Evolutionary conservation across 2,888 invertebrate genomes (phyloP).

Genomic region (Cyaniris semiargus): DNA sequence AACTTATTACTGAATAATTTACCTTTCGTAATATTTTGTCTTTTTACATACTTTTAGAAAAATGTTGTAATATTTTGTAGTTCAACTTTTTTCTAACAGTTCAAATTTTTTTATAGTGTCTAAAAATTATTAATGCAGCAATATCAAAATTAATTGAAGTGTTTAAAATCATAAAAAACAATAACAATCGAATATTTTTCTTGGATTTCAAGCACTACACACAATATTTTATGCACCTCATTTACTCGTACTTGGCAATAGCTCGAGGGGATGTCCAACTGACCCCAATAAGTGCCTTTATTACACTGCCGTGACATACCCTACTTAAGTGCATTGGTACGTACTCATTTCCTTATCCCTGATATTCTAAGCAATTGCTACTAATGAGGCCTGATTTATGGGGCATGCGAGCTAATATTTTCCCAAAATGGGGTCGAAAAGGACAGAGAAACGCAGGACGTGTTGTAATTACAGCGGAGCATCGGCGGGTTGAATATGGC

Average conservation of each 20-base stretch:
- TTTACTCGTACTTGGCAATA: not conserved
- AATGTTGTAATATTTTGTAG: no score
- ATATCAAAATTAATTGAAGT: no score
- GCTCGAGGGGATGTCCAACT: slow-evolving; percentile 21
- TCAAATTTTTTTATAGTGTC: no score
- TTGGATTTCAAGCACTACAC: not conserved
- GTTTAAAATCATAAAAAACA: not conserved
- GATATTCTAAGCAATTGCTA: not conserved
- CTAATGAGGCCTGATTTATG: slow-evolving; percentile 10
- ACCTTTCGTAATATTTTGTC: no score
- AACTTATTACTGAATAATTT: no score
- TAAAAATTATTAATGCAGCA: no score
- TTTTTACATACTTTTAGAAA: no score
- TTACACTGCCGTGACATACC: slow-evolving; percentile 13
- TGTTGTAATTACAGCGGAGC: not conserved
- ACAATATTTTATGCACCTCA: not conserved
- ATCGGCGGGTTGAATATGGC: not conserved
- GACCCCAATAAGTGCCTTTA: slow-evolving; percentile 13
- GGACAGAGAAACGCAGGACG: not conserved
- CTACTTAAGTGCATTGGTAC: slow-evolving; percentile 28
- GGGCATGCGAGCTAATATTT: not conserved
- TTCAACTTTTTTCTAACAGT: no score
- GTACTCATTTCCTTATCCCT: slow-evolving; percentile 10
- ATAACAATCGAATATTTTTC: not conserved
- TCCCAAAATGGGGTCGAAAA: not conserved